Evolutionary conservation across 2,797 vertebrate species (phyloP).

Genomic region (Gymnoscopelus microlampas): DNA sequence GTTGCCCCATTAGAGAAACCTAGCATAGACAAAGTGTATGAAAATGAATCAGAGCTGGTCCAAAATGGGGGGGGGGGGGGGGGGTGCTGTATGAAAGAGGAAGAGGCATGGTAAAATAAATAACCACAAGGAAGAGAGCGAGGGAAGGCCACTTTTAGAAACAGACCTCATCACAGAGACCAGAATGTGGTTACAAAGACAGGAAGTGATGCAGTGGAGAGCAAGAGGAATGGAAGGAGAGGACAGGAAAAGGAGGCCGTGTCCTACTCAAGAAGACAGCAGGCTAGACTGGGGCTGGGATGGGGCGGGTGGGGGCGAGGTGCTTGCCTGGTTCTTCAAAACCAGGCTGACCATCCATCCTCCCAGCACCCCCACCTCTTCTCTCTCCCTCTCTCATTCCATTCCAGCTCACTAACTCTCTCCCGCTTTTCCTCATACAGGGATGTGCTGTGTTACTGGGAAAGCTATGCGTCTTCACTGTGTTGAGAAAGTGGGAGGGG

Average conservation of each 20-base stretch:
- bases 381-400: constrained; percentile 41
- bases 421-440: neutral
- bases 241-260: constrained; percentile 21
- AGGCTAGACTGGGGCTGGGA: constrained; percentile 29
- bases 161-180: constrained; percentile 30
- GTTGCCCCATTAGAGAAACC: no score
- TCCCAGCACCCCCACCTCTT: constrained; percentile 31
- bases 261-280: constrained; percentile 30
- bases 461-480: constrained; percentile 23
- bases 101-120: constrained; percentile 46
- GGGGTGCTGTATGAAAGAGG: neutral
- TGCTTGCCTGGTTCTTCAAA: neutral
- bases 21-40: no score
- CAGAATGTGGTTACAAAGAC: constrained; percentile 44
- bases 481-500: neutral
- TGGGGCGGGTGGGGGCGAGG: no score
- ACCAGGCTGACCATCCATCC: constrained; percentile 15
- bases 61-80: constrained; percentile 2
- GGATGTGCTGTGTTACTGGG: constrained; percentile 30
- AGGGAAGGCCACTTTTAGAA: constrained; percentile 28
- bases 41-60: constrained; percentile 4
- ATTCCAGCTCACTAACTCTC: constrained; percentile 28
- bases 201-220: constrained; percentile 47
- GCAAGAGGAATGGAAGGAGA: constrained; percentile 20
- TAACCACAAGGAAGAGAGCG: constrained; percentile 22